Evolutionary conservation across 2,797 vertebrate species (phyloP).

Genomic region (Poecile montanus): DNA sequence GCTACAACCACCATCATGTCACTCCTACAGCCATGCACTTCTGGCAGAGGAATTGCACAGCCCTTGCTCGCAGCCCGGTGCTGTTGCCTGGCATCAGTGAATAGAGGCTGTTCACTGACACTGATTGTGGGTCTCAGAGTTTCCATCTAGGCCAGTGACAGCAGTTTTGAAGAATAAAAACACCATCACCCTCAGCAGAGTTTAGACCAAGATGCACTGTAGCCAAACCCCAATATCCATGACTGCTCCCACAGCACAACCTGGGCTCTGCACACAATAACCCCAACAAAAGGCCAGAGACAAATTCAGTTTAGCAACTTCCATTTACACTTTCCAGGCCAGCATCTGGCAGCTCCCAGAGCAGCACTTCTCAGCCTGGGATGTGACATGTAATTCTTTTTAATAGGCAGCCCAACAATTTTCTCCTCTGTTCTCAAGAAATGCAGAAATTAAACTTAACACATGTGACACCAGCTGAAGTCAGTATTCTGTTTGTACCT

Average conservation of each 20-base stretch:
- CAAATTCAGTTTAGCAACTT: neutral
- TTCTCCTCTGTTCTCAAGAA: neutral
- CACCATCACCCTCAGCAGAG: neutral
- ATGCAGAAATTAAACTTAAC: slow-evolving; percentile 29
- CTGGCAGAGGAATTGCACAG: neutral
- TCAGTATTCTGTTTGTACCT: neutral
- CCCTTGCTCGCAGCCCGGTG: neutral
- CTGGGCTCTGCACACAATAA: neutral
- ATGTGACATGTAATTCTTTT: neutral
- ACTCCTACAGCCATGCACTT: neutral
- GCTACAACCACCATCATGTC: neutral
- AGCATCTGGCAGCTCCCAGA: neutral
- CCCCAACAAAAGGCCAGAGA: neutral
- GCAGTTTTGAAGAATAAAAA: neutral
- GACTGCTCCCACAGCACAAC: neutral
- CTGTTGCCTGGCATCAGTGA: neutral
- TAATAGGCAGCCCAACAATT: neutral
- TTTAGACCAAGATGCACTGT: neutral
- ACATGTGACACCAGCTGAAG: neutral
- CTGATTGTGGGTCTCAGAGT: neutral
- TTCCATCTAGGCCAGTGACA: neutral
- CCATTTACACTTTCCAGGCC: neutral
- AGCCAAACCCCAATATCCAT: neutral
- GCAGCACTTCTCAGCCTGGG: neutral
- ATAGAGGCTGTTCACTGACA: neutral